A percentile compares a stretch with the other conserved stretches of the same genome.
phyloP scores from a whole-genome alignment of 2,113 vertebrate genomes.

The Engystomops pustulosus region DNA sequence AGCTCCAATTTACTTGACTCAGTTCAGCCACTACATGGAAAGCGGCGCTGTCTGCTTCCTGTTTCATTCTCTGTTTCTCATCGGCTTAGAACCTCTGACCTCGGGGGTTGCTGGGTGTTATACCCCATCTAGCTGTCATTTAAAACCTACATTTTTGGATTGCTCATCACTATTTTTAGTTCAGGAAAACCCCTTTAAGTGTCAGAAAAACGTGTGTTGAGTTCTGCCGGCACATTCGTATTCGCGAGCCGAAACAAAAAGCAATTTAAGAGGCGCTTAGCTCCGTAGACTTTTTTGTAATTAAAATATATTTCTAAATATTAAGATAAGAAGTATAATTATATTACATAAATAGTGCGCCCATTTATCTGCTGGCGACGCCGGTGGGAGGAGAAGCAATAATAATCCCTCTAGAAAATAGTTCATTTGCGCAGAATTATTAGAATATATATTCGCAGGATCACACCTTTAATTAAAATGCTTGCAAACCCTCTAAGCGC shows the following conservation, averaged over 20 bases:
- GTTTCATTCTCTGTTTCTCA: too few species aligned
- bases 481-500: slow-evolving; percentile 66
- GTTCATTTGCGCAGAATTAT: slow-evolving; percentile 61
- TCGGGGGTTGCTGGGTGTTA: too few species aligned
- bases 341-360: slow-evolving; percentile 21
- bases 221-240: neutral
- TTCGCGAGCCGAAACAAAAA: slow-evolving; percentile 4
- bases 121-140: too few species aligned
- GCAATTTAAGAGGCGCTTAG: slow-evolving; percentile 35
- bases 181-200: too few species aligned
- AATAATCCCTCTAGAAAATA: slow-evolving; percentile 39
- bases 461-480: slow-evolving; percentile 70
- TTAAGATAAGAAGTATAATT: slow-evolving; percentile 34
- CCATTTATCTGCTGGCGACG: neutral
- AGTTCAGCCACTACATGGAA: too few species aligned
- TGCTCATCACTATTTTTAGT: too few species aligned
- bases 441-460: slow-evolving; percentile 67
- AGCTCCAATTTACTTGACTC: too few species aligned
- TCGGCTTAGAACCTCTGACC: too few species aligned
- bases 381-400: slow-evolving; percentile 17
- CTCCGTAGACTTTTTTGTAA: slow-evolving; percentile 12
- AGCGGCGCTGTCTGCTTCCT: too few species aligned
- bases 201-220: too few species aligned
- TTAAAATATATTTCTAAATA: slow-evolving; percentile 46
- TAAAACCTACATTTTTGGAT: too few species aligned